Evolutionary conservation across 2,888 invertebrate species (phyloP).

Genomic region (Andrena camellia): DNA sequence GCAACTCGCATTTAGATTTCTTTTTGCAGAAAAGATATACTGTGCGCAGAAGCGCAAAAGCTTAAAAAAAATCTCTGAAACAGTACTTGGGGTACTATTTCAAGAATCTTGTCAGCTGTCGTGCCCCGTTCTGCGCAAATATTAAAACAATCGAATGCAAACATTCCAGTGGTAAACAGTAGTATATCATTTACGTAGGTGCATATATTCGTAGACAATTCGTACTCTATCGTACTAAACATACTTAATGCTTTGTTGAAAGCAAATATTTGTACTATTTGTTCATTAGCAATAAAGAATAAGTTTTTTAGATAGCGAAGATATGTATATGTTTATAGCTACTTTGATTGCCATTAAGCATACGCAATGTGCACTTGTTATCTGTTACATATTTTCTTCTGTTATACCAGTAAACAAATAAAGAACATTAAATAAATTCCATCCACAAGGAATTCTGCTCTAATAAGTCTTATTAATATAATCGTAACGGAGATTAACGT

Average conservation of each 20-base stretch:
- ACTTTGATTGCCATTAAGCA: conserved; percentile 37
- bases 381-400: conserved; percentile 37
- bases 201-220: conserved; percentile 8
- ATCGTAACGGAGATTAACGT: background rate
- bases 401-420: conserved; percentile 48
- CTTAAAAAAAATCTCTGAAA: conserved; percentile 23
- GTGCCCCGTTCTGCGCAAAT: conserved; percentile 22
- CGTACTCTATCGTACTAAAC: conserved; percentile 36
- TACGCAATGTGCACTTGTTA: conserved; percentile 43
- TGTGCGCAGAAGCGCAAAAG: too few relatives aligned
- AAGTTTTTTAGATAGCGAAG: conserved; percentile 39
- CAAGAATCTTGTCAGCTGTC: conserved; percentile 13
- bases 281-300: conserved; percentile 36
- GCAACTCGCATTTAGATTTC: conserved; percentile 32
- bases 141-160: conserved; percentile 19
- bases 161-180: conserved; percentile 44
- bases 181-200: conserved; percentile 23
- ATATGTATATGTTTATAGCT: conserved; percentile 45
- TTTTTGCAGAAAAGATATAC: conserved; percentile 39
- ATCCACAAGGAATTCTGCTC: background rate
- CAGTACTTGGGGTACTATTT: conserved; percentile 9
- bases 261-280: conserved; percentile 47
- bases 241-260: conserved; percentile 60
- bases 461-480: background rate
- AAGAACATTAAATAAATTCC: conserved; percentile 31